Percentiles rank a stretch among this genome's conserved stretches.
Evolutionary conservation across 1,140 invertebrate species (phyloP).

Genomic region (Rhyacophila brunnea): DNA sequence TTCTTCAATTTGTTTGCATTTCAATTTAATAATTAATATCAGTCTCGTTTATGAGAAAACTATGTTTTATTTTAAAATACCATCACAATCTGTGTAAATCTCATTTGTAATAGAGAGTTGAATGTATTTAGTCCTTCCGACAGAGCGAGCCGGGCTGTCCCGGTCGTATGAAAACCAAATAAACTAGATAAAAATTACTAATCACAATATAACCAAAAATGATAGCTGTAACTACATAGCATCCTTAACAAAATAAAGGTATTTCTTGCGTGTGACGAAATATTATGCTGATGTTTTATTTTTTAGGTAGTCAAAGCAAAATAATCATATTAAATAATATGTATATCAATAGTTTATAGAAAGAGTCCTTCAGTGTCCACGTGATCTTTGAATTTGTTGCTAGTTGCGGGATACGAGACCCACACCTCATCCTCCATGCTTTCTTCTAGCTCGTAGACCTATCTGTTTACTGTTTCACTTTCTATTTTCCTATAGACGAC

Average conservation of each 20-base stretch:
- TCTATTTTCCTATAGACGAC: constrained; percentile 24
- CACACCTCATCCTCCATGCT: constrained; percentile 21
- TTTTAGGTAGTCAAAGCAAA: constrained; percentile 34
- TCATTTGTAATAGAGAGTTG: constrained; percentile 22
- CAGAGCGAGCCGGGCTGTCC: constrained; percentile 2
- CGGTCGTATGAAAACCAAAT: constrained; percentile 31
- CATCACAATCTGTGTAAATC: constrained; percentile 16
- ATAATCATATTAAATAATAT: constrained; percentile 24
- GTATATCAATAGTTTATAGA: constrained; percentile 33
- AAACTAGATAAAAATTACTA: constrained; percentile 35
- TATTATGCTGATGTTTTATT: constrained; percentile 33
- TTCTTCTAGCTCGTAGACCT: constrained; percentile 33
- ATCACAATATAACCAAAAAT: constrained; percentile 37
- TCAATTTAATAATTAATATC: not conserved
- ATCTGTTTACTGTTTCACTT: constrained; percentile 32
- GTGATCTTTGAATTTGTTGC: constrained; percentile 27
- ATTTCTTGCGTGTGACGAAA: constrained; percentile 35
- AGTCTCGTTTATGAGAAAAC: too few species aligned
- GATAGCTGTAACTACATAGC: constrained; percentile 36
- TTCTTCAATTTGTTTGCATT: not conserved
- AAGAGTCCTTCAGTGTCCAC: constrained; percentile 29
- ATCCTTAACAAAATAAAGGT: constrained; percentile 32
- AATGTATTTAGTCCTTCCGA: constrained; percentile 30
- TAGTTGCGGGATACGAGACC: constrained; percentile 19
- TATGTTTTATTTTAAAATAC: constrained; percentile 14